Conservation (phyloP, 2,888 invertebrate genomes). For the Eurytoma californica region DNA sequence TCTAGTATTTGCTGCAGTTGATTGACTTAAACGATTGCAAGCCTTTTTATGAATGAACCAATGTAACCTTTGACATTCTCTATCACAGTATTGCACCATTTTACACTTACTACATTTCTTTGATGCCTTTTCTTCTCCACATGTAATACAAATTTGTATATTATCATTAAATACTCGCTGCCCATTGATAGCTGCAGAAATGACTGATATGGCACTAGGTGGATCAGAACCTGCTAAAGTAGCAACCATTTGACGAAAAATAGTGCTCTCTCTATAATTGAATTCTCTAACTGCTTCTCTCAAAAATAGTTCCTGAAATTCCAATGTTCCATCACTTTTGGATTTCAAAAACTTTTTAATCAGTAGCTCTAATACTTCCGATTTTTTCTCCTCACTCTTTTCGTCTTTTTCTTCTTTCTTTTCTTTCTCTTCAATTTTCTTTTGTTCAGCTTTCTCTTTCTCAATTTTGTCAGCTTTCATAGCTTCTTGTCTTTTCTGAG, state of each 20-base stretch:
- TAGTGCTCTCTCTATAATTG: conserved; percentile 91
- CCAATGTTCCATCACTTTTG: conserved; percentile 81
- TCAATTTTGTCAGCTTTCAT: conserved; percentile 73
- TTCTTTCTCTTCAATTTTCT: conserved; percentile 63
- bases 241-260: conserved; percentile 90
- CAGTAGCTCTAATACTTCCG: conserved; percentile 85
- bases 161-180: conserved; percentile 86
- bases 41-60: conserved; percentile 94
- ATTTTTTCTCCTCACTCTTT: conserved; percentile 70
- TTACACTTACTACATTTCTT: conserved; percentile 98
- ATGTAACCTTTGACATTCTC: conserved; percentile 94
- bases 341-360: conserved; percentile 86
- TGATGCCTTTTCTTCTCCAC: conserved; percentile 90
- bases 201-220: conserved; percentile 82
- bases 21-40: conserved; percentile 80
- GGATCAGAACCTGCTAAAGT: conserved; percentile 86
- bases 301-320: conserved; percentile 82
- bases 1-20: conserved; percentile 58
- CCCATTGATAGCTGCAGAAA: conserved; percentile 91
- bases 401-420: conserved; percentile 63
- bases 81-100: conserved; percentile 93
- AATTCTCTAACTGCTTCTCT: conserved; percentile 92
- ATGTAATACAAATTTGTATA: conserved; percentile 86
- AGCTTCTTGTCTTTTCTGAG: conserved; percentile 81
- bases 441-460: conserved; percentile 69